Evolutionary conservation across 1,140 invertebrate species (phyloP).

Genomic region (Protaetia brevitarsis): DNA sequence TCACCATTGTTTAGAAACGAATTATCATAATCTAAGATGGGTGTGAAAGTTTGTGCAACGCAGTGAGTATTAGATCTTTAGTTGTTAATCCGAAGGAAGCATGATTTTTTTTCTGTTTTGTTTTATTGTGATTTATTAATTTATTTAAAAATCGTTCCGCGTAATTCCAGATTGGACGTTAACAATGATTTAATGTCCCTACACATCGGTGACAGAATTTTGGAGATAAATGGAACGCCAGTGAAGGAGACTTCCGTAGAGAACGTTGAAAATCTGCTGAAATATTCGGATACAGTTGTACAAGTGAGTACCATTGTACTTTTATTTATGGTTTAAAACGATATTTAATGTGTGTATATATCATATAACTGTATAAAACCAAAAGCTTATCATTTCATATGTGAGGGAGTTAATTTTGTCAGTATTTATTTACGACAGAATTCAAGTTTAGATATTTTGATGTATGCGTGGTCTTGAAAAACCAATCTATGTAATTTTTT

Average conservation of each 20-base stretch:
- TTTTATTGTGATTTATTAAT: not conserved
- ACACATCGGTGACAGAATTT: conserved; percentile 85
- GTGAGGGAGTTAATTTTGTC: too few species aligned
- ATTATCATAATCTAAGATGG: not conserved
- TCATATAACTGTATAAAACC: too few species aligned
- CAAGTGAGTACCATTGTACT: conserved; percentile 59
- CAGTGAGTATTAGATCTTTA: conserved; percentile 19
- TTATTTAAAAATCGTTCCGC: not conserved
- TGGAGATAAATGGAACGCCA: conserved; percentile 89
- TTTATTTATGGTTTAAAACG: not conserved
- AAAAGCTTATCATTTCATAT: too few species aligned
- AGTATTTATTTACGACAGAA: too few species aligned
- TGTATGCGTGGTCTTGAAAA: too few species aligned
- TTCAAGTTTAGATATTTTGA: too few species aligned
- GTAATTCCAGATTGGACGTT: conserved; percentile 72
- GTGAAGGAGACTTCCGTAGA: conserved; percentile 75
- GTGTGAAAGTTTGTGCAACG: not conserved
- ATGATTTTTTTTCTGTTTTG: not conserved
- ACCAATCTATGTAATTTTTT: too few species aligned
- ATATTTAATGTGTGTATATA: too few species aligned
- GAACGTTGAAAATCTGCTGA: conserved; percentile 72
- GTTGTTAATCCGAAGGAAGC: too few species aligned
- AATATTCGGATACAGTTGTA: conserved; percentile 68
- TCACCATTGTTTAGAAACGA: not conserved
- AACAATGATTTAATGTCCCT: conserved; percentile 77